Conservation (phyloP, 1,140 invertebrate genomes). For the Oedothorax gibbosus region DNA sequence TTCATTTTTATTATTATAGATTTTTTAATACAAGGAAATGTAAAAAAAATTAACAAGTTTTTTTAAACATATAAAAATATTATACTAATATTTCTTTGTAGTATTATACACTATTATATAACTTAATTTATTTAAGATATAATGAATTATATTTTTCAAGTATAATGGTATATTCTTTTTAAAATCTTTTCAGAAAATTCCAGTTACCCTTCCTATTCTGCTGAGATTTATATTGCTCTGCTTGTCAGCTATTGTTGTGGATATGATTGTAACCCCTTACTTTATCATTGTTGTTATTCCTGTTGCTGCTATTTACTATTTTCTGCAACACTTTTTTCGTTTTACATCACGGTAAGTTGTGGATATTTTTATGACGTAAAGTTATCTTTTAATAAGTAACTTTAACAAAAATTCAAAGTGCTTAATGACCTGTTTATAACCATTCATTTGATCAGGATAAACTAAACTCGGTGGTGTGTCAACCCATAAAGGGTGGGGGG, state of each 20-base stretch:
- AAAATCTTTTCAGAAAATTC: slow-evolving; percentile 76
- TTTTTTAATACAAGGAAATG: no score
- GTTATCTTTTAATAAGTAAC: no score
- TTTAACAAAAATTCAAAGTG: no score
- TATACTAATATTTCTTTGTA: background rate
- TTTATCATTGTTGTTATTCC: slow-evolving; percentile 77
- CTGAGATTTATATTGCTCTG: slow-evolving; percentile 80
- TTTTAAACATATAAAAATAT: no score
- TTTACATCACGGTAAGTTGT: slow-evolving; percentile 76
- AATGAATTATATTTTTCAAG: background rate
- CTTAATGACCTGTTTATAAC: no score
- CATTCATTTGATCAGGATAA: no score
- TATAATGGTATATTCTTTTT: background rate
- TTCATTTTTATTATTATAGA: no score
- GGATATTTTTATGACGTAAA: background rate
- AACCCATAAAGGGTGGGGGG: no score
- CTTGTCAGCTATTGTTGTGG: slow-evolving; percentile 78
- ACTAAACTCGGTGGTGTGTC: no score
- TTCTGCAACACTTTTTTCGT: slow-evolving; percentile 79
- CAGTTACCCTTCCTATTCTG: slow-evolving; percentile 79
- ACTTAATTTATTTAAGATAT: background rate
- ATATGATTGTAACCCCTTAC: slow-evolving; percentile 79
- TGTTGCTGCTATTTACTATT: slow-evolving; percentile 76
- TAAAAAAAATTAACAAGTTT: no score
- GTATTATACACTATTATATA: background rate